Evolutionary conservation across 1,140 invertebrate genomes (phyloP), one percentile per base, ranked within the genome.

Genomic region (Drosophila triauraria): DNA sequence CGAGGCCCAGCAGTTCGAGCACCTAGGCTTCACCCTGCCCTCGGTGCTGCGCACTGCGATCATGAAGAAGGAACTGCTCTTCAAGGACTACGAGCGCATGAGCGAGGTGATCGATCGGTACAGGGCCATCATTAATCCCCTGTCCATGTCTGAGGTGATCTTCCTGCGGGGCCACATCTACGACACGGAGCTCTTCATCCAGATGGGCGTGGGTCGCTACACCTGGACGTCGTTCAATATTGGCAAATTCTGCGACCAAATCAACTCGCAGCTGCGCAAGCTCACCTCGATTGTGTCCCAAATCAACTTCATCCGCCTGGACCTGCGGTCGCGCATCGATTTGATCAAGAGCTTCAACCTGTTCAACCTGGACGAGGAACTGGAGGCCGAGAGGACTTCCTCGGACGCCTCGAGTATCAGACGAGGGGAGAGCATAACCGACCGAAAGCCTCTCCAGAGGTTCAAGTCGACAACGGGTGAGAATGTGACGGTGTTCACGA

Each of bases 221-320:
- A 97, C 96, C 59, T 98, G 97, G 97, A 96, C 95, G 68, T 97
- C 97, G 1, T 93, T 98, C 4, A 95, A 96, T 13, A 97, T 98
- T 48, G 93, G 93, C 40, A 96, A 97, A 57, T 98, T 96, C 86
- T 94, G 95, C 13, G 75, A 93, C 0, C 93, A 93, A 25, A 96
- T 95, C 48, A 85, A 88, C 17, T 79, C 72, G 0, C 91, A 94
- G 60, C 63, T 95, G 13, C 94, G 94, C 32, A 95, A 95, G 79
- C 93, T 97, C 59, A 94, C 93, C 42, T 95, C 95, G 0, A 93
- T 96, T 15, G 95, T 96, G 2, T 94, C 94, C 17, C 96, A 98
- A 92, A 94, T 98, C 4, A 95, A 96, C 72, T 96, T 97, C 90
- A 96, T 97, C 68, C 95, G 96, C 56, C 93, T 94, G 48, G 96